phyloP scores from a whole-genome alignment of 2,113 vertebrate genomes.

The Eira barbara region DNA sequence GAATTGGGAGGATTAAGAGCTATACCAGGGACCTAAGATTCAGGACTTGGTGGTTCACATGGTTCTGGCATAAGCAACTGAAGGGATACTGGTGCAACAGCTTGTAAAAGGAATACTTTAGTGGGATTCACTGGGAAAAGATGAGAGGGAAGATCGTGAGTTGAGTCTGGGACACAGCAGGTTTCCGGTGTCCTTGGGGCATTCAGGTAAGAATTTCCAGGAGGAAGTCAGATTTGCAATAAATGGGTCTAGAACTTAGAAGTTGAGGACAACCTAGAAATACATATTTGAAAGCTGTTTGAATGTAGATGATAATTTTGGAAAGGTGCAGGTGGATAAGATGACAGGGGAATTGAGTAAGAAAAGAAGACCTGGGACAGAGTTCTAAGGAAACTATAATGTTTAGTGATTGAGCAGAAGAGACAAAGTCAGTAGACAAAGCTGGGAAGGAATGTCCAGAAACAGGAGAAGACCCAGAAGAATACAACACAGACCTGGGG shows the following conservation, averaged over 20 bases:
- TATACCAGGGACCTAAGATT: neutral
- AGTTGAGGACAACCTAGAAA: neutral
- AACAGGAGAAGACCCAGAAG: neutral
- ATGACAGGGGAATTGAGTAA: neutral
- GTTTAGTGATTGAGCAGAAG: neutral
- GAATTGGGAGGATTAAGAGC: neutral
- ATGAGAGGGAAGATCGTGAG: neutral
- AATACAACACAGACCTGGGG: neutral
- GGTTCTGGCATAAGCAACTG: neutral
- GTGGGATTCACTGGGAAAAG: neutral
- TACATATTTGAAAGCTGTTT: neutral
- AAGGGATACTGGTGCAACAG: neutral
- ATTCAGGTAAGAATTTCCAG: neutral
- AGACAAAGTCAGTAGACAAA: neutral
- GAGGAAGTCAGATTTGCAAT: neutral
- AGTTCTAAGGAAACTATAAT: neutral
- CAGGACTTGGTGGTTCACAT: neutral
- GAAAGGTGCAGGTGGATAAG: neutral
- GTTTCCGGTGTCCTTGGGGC: neutral
- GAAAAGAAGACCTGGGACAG: neutral
- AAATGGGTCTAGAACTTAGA: neutral
- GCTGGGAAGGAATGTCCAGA: neutral
- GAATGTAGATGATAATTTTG: neutral
- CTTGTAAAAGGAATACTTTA: neutral
- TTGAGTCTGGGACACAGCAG: neutral